A percentile compares a stretch with the other conserved stretches of the same genome.
Evolutionary conservation across 1,140 invertebrate genomes (phyloP).

Genomic region (Zaprionus vittiger): DNA sequence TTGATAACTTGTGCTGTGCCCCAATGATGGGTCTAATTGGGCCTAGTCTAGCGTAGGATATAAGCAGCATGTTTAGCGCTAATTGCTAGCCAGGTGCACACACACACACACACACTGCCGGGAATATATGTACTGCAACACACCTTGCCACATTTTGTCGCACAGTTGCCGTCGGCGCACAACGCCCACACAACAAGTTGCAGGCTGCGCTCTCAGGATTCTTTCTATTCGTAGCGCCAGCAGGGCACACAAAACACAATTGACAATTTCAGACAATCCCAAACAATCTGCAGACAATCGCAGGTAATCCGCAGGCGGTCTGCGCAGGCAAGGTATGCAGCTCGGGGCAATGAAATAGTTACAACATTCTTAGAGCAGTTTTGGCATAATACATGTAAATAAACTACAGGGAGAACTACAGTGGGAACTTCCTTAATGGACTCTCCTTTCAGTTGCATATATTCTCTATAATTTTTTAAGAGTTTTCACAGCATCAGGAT

Average conservation of each 20-base stretch:
- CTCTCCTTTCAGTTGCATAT: no score
- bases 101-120: neutral
- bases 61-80: slow-evolving; percentile 38
- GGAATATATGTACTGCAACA: neutral
- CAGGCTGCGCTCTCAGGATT: slow-evolving; percentile 20
- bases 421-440: no score
- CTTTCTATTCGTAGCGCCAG: slow-evolving; percentile 29
- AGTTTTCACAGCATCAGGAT: no score
- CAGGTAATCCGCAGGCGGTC: slow-evolving; percentile 14
- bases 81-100: slow-evolving; percentile 44
- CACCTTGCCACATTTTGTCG: slow-evolving; percentile 11
- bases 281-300: neutral
- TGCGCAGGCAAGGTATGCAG: slow-evolving; percentile 16
- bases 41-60: slow-evolving; percentile 38
- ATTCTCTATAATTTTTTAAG: no score
- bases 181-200: slow-evolving; percentile 55
- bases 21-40: slow-evolving; percentile 30
- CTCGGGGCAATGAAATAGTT: neutral
- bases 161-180: slow-evolving; percentile 37
- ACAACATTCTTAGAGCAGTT: no score
- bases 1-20: slow-evolving; percentile 3
- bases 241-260: slow-evolving; percentile 14
- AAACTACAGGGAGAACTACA: no score
- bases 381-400: neutral
- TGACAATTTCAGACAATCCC: slow-evolving; percentile 6